These are phyloP conservation scores for Apocrypta bakeri DNA, from an alignment of 1,140 invertebrate species.

Conservation along the genomic window DNA sequence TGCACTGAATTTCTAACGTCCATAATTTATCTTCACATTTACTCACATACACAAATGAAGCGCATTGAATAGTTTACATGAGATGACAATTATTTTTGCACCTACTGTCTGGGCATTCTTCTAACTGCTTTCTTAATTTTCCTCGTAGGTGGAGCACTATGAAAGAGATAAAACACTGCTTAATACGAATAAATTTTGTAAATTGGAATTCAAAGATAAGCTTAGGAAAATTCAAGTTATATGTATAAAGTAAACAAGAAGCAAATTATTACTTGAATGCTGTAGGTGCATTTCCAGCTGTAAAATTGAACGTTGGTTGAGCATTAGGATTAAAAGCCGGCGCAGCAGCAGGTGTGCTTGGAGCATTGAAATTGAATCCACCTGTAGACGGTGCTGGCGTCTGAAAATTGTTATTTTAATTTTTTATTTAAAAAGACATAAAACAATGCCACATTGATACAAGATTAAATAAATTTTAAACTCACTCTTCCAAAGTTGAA, in stretches of 20 bases:
- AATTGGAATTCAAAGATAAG: neutral
- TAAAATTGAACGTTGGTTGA: constrained; percentile 70
- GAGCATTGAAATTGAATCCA: constrained; percentile 68
- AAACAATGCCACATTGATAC: no score
- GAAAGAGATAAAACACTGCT: constrained; percentile 9
- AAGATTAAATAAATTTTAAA: neutral
- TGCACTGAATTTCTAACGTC: constrained; percentile 2
- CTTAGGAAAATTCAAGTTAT: neutral
- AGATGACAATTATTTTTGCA: neutral
- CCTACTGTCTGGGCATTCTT: constrained; percentile 62
- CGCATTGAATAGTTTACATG: neutral
- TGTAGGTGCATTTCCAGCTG: constrained; percentile 65
- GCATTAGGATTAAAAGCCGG: constrained; percentile 67
- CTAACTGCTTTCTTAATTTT: constrained; percentile 71
- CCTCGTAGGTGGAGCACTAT: constrained; percentile 60
- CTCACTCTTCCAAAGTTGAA: constrained; percentile 56
- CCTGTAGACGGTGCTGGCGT: constrained; percentile 57
- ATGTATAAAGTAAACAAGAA: constrained; percentile 9
- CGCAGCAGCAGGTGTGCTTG: constrained; percentile 54
- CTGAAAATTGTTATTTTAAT: constrained; percentile 36
- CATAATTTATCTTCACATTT: constrained; percentile 32
- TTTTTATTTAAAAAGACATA: neutral
- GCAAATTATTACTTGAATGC: constrained; percentile 65
- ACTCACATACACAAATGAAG: neutral
- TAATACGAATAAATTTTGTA: neutral